Conservation (phyloP, 2,797 vertebrate species). For the Pelodytes ibericus region DNA sequence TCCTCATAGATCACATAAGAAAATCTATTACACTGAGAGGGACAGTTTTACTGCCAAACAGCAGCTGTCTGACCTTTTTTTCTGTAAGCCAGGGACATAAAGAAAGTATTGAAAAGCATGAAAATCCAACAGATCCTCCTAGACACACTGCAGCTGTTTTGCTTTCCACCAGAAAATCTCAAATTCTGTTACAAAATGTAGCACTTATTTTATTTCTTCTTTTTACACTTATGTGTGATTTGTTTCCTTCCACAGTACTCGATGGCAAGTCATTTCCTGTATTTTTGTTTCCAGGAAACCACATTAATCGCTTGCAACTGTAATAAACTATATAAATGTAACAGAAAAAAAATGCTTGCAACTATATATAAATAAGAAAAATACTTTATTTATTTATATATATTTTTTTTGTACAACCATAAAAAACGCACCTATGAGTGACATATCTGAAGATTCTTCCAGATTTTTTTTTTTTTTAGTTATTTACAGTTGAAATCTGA, state of each 20-base stretch:
- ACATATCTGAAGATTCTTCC: no score
- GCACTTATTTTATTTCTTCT: conserved; percentile 2
- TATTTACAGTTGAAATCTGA: no score
- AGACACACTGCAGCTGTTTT: conserved; percentile 32
- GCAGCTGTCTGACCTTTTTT: conserved; percentile 31
- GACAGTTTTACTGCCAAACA: conserved; percentile 36
- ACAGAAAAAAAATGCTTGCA: no score
- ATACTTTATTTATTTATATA: neutral
- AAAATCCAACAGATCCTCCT: conserved; percentile 4
- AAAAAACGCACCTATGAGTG: no score
- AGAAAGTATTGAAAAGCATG: conserved; percentile 34
- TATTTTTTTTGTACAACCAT: no score
- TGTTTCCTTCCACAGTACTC: neutral
- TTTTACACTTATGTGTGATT: neutral
- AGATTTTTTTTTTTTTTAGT: no score
- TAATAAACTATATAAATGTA: no score
- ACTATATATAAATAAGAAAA: neutral
- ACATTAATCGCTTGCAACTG: conserved; percentile 10
- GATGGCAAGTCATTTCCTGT: conserved; percentile 15
- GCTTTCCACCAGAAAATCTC: conserved; percentile 27
- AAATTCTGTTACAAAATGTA: conserved; percentile 11
- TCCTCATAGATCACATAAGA: conserved; percentile 38
- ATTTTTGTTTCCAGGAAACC: conserved; percentile 24
- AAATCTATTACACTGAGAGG: conserved; percentile 34
- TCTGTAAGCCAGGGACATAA: conserved; percentile 24